Conservation (phyloP, 2,113 vertebrate species). For the Zosterops japonicus region DNA sequence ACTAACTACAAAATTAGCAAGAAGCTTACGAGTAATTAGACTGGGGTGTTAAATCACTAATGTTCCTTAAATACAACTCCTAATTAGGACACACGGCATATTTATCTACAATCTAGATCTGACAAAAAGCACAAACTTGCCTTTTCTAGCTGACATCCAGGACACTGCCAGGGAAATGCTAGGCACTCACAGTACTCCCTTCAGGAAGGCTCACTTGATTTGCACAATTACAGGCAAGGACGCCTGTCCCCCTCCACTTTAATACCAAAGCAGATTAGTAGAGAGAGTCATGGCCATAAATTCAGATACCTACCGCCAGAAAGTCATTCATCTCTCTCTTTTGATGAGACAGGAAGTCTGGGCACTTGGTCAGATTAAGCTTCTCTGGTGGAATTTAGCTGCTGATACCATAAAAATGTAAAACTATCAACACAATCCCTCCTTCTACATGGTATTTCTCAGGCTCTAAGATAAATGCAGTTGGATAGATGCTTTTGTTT, state of each 20-base stretch:
- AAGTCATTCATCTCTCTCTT: background rate
- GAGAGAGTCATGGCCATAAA: background rate
- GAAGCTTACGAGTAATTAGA: background rate
- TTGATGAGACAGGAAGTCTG: background rate
- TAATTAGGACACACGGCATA: background rate
- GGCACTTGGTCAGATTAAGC: background rate
- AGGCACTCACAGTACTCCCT: background rate
- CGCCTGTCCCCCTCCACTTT: background rate
- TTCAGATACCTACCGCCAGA: background rate
- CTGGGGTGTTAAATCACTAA: background rate
- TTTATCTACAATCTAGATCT: background rate
- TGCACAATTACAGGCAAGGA: background rate
- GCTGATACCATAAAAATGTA: background rate
- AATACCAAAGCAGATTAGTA: background rate
- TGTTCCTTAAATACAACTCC: conserved; percentile 31
- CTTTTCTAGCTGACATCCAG: background rate
- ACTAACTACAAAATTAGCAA: conserved; percentile 38
- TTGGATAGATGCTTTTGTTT: background rate
- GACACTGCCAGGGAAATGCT: background rate
- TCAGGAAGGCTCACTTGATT: background rate
- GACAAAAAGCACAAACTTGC: background rate
- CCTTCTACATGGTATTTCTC: background rate
- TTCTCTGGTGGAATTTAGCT: background rate
- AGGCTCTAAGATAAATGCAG: background rate
- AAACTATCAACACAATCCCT: background rate